These are phyloP conservation scores for Branchipolynoe longqiensis DNA, from an alignment of 2,888 invertebrate species.

Conservation along the genomic window DNA sequence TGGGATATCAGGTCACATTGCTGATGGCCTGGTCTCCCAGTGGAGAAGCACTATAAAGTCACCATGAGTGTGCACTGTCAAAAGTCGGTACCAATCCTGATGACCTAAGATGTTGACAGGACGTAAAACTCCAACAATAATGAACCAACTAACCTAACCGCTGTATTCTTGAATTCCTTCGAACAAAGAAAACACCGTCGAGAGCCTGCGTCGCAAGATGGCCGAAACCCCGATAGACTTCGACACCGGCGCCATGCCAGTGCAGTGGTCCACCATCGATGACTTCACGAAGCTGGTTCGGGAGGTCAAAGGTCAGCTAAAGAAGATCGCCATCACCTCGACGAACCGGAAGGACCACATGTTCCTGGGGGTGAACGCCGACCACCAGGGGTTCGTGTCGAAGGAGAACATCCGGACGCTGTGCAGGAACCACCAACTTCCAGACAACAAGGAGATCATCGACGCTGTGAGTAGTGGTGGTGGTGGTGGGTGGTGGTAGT, in stretches of 20 bases:
- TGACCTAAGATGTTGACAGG: too few relatives aligned
- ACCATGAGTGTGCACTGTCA: too few relatives aligned
- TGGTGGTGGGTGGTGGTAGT: too few relatives aligned
- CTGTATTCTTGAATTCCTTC: background rate
- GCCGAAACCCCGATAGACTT: constrained; percentile 45
- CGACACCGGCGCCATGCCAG: background rate
- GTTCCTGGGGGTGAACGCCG: constrained; percentile 80
- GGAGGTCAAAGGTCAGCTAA: constrained; percentile 80
- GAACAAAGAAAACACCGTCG: background rate
- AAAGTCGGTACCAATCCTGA: too few relatives aligned
- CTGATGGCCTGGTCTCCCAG: too few relatives aligned
- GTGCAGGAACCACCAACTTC: constrained; percentile 79
- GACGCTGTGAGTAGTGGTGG: constrained; percentile 77
- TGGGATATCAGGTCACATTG: too few relatives aligned
- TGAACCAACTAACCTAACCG: background rate
- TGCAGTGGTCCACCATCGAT: constrained; percentile 70
- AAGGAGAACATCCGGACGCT: constrained; percentile 79
- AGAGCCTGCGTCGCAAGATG: constrained; percentile 21
- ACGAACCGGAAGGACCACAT: constrained; percentile 79
- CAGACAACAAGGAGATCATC: constrained; percentile 80
- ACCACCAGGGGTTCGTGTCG: constrained; percentile 79
- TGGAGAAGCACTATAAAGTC: too few relatives aligned
- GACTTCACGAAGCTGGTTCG: constrained; percentile 77
- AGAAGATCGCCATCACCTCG: constrained; percentile 81
- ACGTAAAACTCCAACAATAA: too few relatives aligned